Percentiles rank a stretch among this genome's conserved stretches.
Evolutionary conservation across 2,113 vertebrate genomes (phyloP).

Genomic region (Halichoeres trimaculatus): DNA sequence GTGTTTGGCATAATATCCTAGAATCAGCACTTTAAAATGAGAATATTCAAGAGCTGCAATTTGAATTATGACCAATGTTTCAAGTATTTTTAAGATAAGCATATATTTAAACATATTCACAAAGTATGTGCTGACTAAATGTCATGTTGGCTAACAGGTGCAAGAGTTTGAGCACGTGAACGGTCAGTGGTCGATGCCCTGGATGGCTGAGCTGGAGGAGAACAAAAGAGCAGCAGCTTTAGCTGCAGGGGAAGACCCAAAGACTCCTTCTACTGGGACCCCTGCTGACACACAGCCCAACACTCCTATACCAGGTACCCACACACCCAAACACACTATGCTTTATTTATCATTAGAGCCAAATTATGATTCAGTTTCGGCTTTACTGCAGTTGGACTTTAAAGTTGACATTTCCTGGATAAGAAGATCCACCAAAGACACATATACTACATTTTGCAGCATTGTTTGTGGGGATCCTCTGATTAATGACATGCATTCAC

Average conservation of each 20-base stretch:
- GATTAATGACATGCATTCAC: not conserved
- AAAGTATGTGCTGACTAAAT: not conserved
- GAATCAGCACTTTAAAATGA: not conserved
- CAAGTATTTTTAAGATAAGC: too few species aligned
- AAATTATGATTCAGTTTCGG: too few species aligned
- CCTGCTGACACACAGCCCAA: slow-evolving; percentile 97
- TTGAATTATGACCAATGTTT: too few species aligned
- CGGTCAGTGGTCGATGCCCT: slow-evolving; percentile 98
- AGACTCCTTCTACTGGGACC: slow-evolving; percentile 91
- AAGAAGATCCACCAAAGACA: too few species aligned
- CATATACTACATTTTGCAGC: not conserved
- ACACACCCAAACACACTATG: not conserved
- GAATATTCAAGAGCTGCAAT: not conserved
- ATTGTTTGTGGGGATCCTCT: not conserved
- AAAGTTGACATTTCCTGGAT: too few species aligned
- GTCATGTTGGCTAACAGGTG: slow-evolving; percentile 81
- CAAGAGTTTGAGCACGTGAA: slow-evolving; percentile 99
- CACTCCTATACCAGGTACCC: slow-evolving; percentile 89
- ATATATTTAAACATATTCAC: not conserved
- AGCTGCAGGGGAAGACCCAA: slow-evolving; percentile 84
- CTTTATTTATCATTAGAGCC: not conserved
- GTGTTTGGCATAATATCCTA: too few species aligned
- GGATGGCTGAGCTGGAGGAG: slow-evolving; percentile 95
- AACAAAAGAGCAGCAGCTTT: slow-evolving; percentile 91
- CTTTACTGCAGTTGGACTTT: too few species aligned